Base-by-base conservation (phyloP, 2,113 vertebrate genomes). In the Muntiacus muntjak region DNA sequence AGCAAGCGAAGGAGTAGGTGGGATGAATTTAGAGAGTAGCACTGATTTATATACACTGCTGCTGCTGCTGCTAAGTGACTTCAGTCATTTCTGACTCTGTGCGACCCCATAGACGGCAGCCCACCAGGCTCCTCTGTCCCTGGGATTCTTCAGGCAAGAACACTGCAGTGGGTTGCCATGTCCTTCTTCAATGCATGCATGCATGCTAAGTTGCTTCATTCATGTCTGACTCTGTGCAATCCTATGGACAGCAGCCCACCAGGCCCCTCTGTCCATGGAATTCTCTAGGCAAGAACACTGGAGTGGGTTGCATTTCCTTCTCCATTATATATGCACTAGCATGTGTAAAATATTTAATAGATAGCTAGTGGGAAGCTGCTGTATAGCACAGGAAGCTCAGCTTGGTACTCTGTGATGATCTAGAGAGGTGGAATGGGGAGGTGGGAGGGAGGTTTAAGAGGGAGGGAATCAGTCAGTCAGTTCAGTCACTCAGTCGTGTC, bases 21-120 rank as follows among this genome's bases (percentile, higher is more conserved):
- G 2, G n/a, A 21, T 0, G 9, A 11, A 36, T 36, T 71, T 71
- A 71, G 64, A 71, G n/a, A 36, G 64, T 71, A 71, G 64, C 64
- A 11, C 2, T 71, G 64, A 36, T 71, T 36, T 71, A 36, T 71
- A 71, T 11, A 71, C 64, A 36, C 17, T 10, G 16, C 64, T 19
- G 33, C 17, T 67, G 33, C 64, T 67, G 33, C 33, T 0, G 62
- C 62, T 16, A 67, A 19, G 33, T n/a, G 0, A 0, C 62, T 67
- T 67, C 62, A 67, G 62, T n/a, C 0, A 0, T 4, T 0, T 67
- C 33, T 0, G 1, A 67, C 62, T 67, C 62, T 67, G 16, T n/a
- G 62, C 0, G 4, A n/a, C 62, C 16, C 7, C 33, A n/a, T n/a
- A 67, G 16, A n/a, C 1, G 15, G 33, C n/a, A 67, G 33, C 16